Base-by-base conservation (phyloP, 2,113 vertebrate species). In the Cariama cristata region DNA sequence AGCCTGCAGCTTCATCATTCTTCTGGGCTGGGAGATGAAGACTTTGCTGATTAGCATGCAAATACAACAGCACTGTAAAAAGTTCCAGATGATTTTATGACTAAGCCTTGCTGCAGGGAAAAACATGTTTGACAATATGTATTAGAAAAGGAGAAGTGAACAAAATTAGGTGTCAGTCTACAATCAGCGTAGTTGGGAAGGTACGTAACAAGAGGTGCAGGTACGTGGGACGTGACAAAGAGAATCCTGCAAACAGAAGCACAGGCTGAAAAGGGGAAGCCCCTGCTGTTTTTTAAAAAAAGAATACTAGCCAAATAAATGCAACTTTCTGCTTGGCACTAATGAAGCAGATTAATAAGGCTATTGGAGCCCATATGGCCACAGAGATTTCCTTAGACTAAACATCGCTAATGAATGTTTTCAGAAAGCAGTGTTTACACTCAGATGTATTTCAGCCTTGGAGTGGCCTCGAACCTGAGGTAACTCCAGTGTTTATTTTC, bases 311-410 rank as follows among this genome's bases (percentile, higher is more conserved):
- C 88, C 49, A 80, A 83, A 90, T n/a, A 56, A 87, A 96, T 94
- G 95, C 90, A 83, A 66, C 87, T 96, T 90, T 95, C 86, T 76
- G 55, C 63, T 79, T 67, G 67, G 86, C 68, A 94, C 63, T 79
- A 92, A 79, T 75, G 73, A 91, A 94, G 75, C 69, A 95, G 93
- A 90, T 81, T 77, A 95, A 82, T 95, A 93, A 92, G 47, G 72
- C 79, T 86, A 8, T 68, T 89, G 75, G 68, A 95, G 83, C 79
- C 83, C 75, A 75, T 79, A 72, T 92, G 86, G 95, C 62, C 68
- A 26, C 22, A 47, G 83, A 84, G 76, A 60, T 89, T 88, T 91
- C 72, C 66, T 96, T 35, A 89, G 80, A 87, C 76, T 89, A 79
- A 95, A 90, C 67, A 81, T 35, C 75, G 60, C 47, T 90, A 77